These are phyloP conservation scores for Oscheius sp. DNA, from an alignment of 2,888 invertebrate species.

Conservation along the genomic window DNA sequence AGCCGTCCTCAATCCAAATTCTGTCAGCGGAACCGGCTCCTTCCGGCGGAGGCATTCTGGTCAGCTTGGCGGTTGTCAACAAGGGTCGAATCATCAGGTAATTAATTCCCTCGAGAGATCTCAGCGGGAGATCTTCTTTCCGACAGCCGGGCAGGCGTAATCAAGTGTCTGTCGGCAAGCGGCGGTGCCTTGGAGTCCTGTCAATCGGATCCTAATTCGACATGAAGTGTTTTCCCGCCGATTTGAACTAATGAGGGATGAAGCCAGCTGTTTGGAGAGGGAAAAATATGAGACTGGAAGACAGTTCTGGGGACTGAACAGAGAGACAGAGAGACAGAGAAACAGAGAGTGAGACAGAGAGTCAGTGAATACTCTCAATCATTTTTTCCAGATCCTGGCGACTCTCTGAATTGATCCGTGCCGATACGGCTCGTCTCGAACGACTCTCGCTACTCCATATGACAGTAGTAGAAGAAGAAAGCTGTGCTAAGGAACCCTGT, in stretches of 20 bases:
- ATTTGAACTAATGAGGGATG: background rate
- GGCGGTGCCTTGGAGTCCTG: conserved; percentile 17
- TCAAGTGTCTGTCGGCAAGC: conserved; percentile 14
- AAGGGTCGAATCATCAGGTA: conserved; percentile 34
- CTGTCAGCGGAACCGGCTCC: conserved; percentile 41
- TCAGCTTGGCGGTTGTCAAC: conserved; percentile 42
- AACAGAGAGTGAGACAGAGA: conserved; percentile 33
- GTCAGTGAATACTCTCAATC: no score
- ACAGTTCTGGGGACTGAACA: conserved; percentile 14
- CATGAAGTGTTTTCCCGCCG: conserved; percentile 35
- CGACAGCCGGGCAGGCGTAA: background rate
- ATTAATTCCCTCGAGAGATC: background rate
- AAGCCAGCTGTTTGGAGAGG: conserved; percentile 9
- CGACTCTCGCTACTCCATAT: conserved; percentile 55
- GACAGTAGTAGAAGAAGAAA: conserved; percentile 59
- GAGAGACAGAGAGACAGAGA: conserved; percentile 39
- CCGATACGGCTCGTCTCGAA: conserved; percentile 51
- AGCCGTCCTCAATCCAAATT: conserved; percentile 46
- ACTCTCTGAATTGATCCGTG: conserved; percentile 57
- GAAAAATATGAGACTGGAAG: conserved; percentile 14
- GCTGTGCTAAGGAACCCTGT: conserved; percentile 70
- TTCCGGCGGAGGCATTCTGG: conserved; percentile 44
- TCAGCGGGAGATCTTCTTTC: conserved; percentile 22
- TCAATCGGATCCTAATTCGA: conserved; percentile 32
- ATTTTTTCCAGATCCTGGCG: conserved; percentile 60